Conservation (phyloP, 2,113 vertebrate genomes). For the Pavo muticus region DNA sequence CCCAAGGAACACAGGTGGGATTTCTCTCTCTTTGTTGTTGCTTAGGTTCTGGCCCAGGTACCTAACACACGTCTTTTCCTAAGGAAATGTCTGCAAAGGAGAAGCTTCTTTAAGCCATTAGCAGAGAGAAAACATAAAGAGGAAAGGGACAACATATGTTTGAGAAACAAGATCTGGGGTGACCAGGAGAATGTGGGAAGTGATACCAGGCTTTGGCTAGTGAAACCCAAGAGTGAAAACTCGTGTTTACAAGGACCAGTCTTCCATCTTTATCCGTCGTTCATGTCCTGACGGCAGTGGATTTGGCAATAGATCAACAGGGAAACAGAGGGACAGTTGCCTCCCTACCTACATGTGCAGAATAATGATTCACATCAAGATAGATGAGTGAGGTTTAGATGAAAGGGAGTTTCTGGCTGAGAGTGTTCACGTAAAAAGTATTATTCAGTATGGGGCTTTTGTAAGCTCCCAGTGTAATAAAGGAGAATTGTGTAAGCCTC, state of each 20-base stretch:
- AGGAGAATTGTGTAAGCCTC: slow-evolving; percentile 16
- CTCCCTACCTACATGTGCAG: not conserved
- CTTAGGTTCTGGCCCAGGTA: not conserved
- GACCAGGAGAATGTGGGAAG: slow-evolving; percentile 24
- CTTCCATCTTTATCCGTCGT: not conserved
- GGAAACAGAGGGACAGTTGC: slow-evolving; percentile 21
- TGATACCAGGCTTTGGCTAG: slow-evolving; percentile 1
- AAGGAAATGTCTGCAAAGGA: slow-evolving; percentile 32
- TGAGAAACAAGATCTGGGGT: slow-evolving; percentile 24
- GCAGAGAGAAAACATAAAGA: slow-evolving; percentile 38
- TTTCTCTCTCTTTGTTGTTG: not conserved
- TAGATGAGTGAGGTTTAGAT: slow-evolving; percentile 39
- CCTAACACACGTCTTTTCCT: not conserved
- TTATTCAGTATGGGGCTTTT: not conserved
- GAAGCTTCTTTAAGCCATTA: not conserved
- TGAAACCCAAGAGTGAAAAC: not conserved
- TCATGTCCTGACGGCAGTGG: not conserved
- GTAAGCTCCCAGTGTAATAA: slow-evolving; percentile 21
- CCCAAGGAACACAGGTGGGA: not conserved
- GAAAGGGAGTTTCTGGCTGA: slow-evolving; percentile 35
- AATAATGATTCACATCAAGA: slow-evolving; percentile 11
- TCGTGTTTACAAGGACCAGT: not conserved
- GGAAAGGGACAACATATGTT: not conserved
- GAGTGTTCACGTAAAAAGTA: not conserved
- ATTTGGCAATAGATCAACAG: slow-evolving; percentile 31